A percentile compares a stretch with the other conserved stretches of the same genome.
Evolutionary conservation across 2,113 vertebrate genomes (phyloP).

Genomic region (Chinchilla lanigera): DNA sequence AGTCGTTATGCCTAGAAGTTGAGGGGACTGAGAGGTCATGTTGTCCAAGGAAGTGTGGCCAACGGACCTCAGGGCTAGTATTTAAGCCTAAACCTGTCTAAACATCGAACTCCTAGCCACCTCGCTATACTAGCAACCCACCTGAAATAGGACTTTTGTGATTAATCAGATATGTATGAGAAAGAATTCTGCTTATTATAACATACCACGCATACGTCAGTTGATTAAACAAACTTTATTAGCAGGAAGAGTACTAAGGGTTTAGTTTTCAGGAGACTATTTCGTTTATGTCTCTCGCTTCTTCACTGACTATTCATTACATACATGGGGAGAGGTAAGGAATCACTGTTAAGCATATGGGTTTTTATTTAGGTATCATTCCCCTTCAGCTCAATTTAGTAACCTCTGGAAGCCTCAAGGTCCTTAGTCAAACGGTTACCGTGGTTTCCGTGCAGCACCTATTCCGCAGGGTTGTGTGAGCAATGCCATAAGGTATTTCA

Average conservation of each 20-base stretch:
- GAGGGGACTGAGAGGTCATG: background rate
- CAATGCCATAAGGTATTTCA: background rate
- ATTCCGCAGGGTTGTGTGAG: background rate
- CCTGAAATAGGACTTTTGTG: background rate
- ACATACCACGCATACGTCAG: fast-evolving
- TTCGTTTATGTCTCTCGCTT: background rate
- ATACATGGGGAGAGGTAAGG: background rate
- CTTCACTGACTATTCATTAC: background rate
- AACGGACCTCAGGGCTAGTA: background rate
- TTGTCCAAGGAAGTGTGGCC: background rate
- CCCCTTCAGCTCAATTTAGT: background rate
- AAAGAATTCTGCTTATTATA: background rate
- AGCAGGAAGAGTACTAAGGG: background rate
- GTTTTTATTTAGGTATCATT: background rate
- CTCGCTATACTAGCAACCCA: background rate
- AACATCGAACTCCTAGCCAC: background rate
- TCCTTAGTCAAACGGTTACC: background rate
- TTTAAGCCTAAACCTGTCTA: background rate
- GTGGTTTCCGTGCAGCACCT: background rate
- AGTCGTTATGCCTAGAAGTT: background rate
- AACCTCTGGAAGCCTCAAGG: background rate
- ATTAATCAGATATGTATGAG: background rate
- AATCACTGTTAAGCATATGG: background rate
- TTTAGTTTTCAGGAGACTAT: background rate
- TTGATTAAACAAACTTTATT: background rate